Evolutionary conservation across 2,797 vertebrate genomes (phyloP).

Genomic region (Tenualosa ilisha): DNA sequence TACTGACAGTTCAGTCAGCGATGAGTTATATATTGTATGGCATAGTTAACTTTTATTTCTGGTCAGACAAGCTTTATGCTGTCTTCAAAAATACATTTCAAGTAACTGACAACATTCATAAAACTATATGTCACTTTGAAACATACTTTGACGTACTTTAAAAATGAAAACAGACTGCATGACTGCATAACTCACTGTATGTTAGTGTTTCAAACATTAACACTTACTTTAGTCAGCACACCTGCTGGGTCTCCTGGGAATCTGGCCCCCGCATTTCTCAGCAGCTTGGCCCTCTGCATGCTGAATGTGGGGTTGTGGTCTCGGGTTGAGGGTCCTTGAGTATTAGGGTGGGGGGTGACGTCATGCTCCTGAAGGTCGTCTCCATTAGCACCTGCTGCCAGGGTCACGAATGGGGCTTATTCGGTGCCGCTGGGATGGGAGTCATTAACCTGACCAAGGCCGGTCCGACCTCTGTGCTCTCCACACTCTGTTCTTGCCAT

Average conservation of each 20-base stretch:
- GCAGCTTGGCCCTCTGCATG: background rate
- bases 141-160: background rate
- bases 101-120: background rate
- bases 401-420: conserved; percentile 29
- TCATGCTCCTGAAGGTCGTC: background rate
- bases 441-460: conserved; percentile 16
- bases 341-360: background rate
- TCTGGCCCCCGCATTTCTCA: background rate
- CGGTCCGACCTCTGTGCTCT: background rate
- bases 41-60: background rate
- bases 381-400: conserved; percentile 35
- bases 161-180: background rate
- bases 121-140: background rate
- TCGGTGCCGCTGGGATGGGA: conserved; percentile 1
- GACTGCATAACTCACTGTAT: background rate
- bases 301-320: background rate
- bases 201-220: background rate
- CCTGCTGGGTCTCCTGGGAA: background rate
- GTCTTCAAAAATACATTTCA: background rate
- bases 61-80: background rate
- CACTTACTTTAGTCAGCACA: background rate
- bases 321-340: background rate
- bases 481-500: background rate
- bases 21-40: background rate
- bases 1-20: background rate